A percentile compares a stretch with the other conserved stretches of the same genome.
These are phyloP conservation scores for Coregonus suidteri DNA, from an alignment of 2,797 vertebrate genomes.

Conservation along the genomic window DNA sequence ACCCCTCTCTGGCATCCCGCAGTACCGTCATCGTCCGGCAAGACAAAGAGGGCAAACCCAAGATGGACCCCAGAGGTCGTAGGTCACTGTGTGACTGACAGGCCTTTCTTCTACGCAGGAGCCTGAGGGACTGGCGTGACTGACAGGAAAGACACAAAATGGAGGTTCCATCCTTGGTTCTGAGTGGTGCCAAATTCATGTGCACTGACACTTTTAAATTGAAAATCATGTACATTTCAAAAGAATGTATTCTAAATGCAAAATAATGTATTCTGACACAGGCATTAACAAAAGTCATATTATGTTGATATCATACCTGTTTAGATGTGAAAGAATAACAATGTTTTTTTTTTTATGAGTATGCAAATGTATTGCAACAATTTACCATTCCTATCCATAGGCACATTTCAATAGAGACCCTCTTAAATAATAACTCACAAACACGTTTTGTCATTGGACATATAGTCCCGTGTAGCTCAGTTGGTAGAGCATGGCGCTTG, in stretches of 20 bases:
- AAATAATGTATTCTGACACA: not conserved
- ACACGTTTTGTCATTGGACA: not conserved
- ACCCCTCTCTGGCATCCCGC: slow-evolving; percentile 85
- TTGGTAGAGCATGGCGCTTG: no score
- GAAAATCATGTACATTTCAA: no score
- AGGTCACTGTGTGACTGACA: slow-evolving; percentile 69
- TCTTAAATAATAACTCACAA: not conserved
- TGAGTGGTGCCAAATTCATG: not conserved
- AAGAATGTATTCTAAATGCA: not conserved
- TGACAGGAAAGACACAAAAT: not conserved
- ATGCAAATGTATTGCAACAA: not conserved
- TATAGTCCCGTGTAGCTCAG: no score
- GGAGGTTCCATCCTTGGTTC: not conserved
- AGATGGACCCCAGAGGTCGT: slow-evolving; percentile 79
- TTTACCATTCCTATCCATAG: not conserved
- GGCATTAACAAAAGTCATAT: not conserved
- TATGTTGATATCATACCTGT: slow-evolving; percentile 1
- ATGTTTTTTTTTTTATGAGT: not conserved
- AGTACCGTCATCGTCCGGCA: slow-evolving; percentile 83
- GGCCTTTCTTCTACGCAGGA: slow-evolving; percentile 76
- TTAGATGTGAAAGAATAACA: slow-evolving; percentile 7
- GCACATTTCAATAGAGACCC: not conserved
- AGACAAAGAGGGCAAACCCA: slow-evolving; percentile 39
- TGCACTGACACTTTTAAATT: not conserved
- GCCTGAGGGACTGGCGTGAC: slow-evolving; percentile 53